Base-by-base conservation (phyloP, 1,140 invertebrate genomes). In the Atta cephalotes region DNA sequence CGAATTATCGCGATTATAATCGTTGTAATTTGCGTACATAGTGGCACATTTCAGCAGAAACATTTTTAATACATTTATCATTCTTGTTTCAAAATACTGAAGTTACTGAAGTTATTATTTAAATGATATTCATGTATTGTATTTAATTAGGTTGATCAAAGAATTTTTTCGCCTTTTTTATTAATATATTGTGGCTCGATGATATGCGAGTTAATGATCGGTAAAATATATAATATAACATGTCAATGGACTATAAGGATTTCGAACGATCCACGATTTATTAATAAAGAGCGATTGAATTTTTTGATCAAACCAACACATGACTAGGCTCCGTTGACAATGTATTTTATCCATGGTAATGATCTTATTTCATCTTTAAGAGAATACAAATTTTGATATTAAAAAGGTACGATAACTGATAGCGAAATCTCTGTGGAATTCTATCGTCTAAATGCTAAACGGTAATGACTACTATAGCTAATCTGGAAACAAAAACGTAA, bases 1-100 rank as follows among this genome's bases (percentile, higher is more conserved):
- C 51, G 35, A 87, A 90, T 87, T 88, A 90, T 71, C 58, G 58
- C 65, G 14, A 84, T 62, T 9, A 18, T 74, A 45, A 82, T 51
- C 21, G 25, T 51, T 84, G 80, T 62, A 58, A 21, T 76, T 62
- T 51, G 6, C n/a, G 18, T 49, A 56, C 9, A 39, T 14, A 58
- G 62, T 14, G n/a, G 77, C 25, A 51, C n/a, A 53, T 80, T 80
- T n/a, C 7, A 80, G 28, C 77, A 12, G 6, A 12, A 56, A 77
- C 4, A 25, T n/a, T n/a, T 25, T 16, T 3, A 39, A 35, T n/a
- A 21, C 16, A 14, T 60, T 18, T 39, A 49, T 14, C n/a, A 25
- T 16, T 65, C 16, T n/a, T 39, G 21, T 49, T 51, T 63, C 7
- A 28, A 56, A 80, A 35, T 81, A 60, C 16, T 21, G 5, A 56